These are phyloP conservation scores for Alviniconcha marisindica DNA, from an alignment of 1,140 invertebrate genomes.

Conservation along the genomic window DNA sequence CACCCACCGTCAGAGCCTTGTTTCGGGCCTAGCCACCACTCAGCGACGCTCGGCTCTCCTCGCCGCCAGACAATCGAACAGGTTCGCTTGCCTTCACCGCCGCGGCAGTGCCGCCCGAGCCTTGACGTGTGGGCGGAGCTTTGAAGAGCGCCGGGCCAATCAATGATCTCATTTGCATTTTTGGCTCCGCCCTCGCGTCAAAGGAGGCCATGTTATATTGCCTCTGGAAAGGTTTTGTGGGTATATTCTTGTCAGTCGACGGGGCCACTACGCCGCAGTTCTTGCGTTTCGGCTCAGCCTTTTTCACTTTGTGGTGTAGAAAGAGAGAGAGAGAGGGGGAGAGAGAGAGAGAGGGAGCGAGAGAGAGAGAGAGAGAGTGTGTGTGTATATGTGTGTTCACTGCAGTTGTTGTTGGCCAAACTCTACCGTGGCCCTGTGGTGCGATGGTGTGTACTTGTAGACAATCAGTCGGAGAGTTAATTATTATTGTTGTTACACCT, in stretches of 20 bases:
- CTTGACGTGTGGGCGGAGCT: conserved; percentile 33
- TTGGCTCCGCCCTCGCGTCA: conserved; percentile 14
- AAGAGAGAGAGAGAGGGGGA: too few species aligned
- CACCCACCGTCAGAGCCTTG: conserved; percentile 36
- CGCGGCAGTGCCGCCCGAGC: neutral
- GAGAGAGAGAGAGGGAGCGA: too few species aligned
- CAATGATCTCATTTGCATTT: conserved; percentile 39
- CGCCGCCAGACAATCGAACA: conserved; percentile 9
- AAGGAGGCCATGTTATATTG: conserved; percentile 36
- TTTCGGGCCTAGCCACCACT: conserved; percentile 2
- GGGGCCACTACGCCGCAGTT: too few species aligned
- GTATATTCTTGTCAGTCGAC: conserved; percentile 28
- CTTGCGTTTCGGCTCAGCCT: too few species aligned
- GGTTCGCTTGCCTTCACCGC: too few species aligned
- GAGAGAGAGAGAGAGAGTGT: neutral
- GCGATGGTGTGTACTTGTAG: too few species aligned
- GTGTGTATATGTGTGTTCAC: conserved; percentile 1
- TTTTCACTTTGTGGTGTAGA: too few species aligned
- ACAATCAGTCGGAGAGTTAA: too few species aligned
- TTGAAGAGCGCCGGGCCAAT: conserved; percentile 27
- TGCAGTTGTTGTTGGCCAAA: conserved; percentile 23
- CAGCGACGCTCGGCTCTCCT: neutral
- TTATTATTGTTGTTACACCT: too few species aligned
- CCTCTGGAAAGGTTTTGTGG: conserved; percentile 25
- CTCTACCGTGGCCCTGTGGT: neutral